Base-by-base conservation (phyloP, 1,140 invertebrate genomes). In the Camponotus pennsylvanicus region DNA sequence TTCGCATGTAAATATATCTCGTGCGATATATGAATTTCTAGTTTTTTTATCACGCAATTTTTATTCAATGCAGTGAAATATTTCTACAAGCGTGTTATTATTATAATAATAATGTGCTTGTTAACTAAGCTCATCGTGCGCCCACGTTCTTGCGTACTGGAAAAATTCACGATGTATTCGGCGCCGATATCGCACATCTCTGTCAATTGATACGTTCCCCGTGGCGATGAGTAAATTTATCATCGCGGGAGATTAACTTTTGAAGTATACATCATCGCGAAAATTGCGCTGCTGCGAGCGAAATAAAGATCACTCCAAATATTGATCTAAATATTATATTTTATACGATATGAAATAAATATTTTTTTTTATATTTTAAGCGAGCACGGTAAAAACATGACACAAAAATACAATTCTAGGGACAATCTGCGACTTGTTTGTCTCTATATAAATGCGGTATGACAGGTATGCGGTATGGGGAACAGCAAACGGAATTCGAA, bases 81-180 rank as follows among this genome's bases (percentile, higher is more conserved):
- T 7, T 8, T 34, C 32, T 21, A 8, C 15, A 42, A 59, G 15
- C 5, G 18, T 52, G 15, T 18, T 55, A 55, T 55, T 79, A 67
- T 79, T 69, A 67, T 79, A 79, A 55, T 79, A 79, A 67, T 79
- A 79, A 55, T 27, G 32, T 45, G 34, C n/a, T 67, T 45, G 13
- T 67, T 79, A 55, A 40, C 18, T 27, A 37, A 79, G 67, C 37
- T 79, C 45, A 52, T 79, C 40, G 37, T 27, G 3, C 4, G n/a
- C 2, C n/a, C 13, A 21, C 4, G 32, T 64, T 52, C 67, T 67
- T 40, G 2, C 11, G 13, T 21, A n/a, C 1, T 27, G 55, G 7
- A 77, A 45, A 64, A 77, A 79, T 27, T 52, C n/a, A 7, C 27
- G 27, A 37, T 45, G 59, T 40, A 32, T 9, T 49, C 21, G 61